Evolutionary conservation across 2,113 vertebrate species (phyloP).

Genomic region (Sciurus niger): DNA sequence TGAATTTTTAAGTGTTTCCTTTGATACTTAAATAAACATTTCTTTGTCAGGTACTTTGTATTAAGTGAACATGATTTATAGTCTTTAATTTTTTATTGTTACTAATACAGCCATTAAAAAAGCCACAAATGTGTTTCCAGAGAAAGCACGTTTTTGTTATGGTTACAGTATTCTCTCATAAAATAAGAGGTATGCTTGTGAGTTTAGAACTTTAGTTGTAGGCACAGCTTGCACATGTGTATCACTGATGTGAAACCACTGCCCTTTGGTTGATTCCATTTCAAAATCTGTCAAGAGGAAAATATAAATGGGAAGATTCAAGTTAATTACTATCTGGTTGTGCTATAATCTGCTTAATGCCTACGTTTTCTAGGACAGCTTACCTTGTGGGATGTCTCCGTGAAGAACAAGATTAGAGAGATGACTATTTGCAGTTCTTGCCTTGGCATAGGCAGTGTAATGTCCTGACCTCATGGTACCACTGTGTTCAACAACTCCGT

Average conservation of each 20-base stretch:
- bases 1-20: slow-evolving; percentile 25
- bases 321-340: neutral
- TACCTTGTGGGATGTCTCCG: slow-evolving; percentile 89
- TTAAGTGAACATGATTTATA: slow-evolving; percentile 73
- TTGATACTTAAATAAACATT: slow-evolving; percentile 60
- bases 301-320: neutral
- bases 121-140: slow-evolving; percentile 43
- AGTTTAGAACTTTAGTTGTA: slow-evolving; percentile 92
- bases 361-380: slow-evolving; percentile 7
- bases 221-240: slow-evolving; percentile 93
- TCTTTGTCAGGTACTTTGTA: slow-evolving; percentile 60
- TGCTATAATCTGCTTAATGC: neutral
- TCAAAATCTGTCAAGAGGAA: slow-evolving; percentile 84
- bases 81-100: slow-evolving; percentile 71
- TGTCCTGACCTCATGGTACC: slow-evolving; percentile 99
- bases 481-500: slow-evolving; percentile 97
- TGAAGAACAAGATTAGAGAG: slow-evolving; percentile 88
- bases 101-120: slow-evolving; percentile 69
- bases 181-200: slow-evolving; percentile 98
- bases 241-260: slow-evolving; percentile 98
- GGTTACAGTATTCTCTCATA: slow-evolving; percentile 93
- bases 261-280: slow-evolving; percentile 89
- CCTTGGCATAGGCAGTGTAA: slow-evolving; percentile 97
- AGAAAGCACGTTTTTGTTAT: slow-evolving; percentile 21
- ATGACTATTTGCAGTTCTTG: slow-evolving; percentile 85